Evolutionary conservation across 2,888 invertebrate species (phyloP).

Genomic region (Athalia rosae): DNA sequence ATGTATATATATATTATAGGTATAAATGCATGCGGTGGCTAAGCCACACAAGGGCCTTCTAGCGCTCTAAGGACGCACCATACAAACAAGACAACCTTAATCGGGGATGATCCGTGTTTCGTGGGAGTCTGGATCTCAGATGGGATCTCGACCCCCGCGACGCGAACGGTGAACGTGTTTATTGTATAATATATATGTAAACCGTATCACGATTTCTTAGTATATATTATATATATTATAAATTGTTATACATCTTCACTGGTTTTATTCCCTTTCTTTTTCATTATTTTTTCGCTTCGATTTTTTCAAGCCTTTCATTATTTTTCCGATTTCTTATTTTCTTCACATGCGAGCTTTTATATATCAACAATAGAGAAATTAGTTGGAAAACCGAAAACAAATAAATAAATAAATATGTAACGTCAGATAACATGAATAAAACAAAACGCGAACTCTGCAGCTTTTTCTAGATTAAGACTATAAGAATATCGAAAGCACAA

Average conservation of each 20-base stretch:
- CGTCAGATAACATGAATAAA: neutral
- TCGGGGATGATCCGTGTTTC: constrained; percentile 42
- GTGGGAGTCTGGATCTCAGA: constrained; percentile 41
- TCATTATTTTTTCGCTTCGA: neutral
- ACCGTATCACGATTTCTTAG: constrained; percentile 18
- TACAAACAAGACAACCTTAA: constrained; percentile 51
- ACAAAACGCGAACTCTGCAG: neutral
- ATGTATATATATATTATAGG: constrained; percentile 5
- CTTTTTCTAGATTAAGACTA: too few species aligned
- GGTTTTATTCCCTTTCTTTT: neutral
- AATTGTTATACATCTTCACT: too few species aligned
- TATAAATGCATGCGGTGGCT: constrained; percentile 61
- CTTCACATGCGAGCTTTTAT: constrained; percentile 23
- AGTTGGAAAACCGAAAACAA: neutral
- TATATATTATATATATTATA: too few species aligned
- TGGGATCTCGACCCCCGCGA: constrained; percentile 34
- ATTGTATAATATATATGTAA: neutral
- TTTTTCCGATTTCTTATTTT: neutral
- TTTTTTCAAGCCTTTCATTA: too few species aligned
- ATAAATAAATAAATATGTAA: neutral
- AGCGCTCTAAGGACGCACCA: constrained; percentile 59
- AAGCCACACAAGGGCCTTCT: constrained; percentile 59
- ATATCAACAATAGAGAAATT: neutral
- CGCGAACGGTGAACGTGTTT: constrained; percentile 23
- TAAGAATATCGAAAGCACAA: too few species aligned